Percentiles rank a stretch among this genome's conserved stretches.
Evolutionary conservation across 1,140 invertebrate species (phyloP).

Genomic region (Anastatus disparis): DNA sequence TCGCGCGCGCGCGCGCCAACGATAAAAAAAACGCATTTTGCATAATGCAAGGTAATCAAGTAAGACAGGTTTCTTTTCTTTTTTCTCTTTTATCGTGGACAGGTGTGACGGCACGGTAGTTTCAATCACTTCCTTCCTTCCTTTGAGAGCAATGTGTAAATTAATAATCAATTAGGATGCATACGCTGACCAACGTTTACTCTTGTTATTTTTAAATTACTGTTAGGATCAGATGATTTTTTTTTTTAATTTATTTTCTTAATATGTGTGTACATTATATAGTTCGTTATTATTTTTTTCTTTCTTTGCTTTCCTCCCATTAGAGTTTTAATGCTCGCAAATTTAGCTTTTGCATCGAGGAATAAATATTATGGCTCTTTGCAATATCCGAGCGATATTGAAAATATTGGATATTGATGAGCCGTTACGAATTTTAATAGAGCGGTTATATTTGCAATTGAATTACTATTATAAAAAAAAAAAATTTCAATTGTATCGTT

Average conservation of each 20-base stretch:
- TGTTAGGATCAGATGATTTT: too few species aligned
- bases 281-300: neutral
- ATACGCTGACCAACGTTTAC: conserved; percentile 32
- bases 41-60: conserved; percentile 66
- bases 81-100: too few species aligned
- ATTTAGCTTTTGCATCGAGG: neutral
- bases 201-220: conserved; percentile 23
- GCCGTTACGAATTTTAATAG: neutral
- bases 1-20: too few species aligned
- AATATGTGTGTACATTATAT: neutral
- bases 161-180: conserved; percentile 63
- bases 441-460: too few species aligned
- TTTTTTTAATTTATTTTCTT: neutral
- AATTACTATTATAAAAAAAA: too few species aligned
- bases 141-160: conserved; percentile 59
- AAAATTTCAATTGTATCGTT: too few species aligned
- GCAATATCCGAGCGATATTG: too few species aligned
- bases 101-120: conserved; percentile 51
- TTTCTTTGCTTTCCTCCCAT: neutral
- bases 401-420: neutral
- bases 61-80: conserved; percentile 56
- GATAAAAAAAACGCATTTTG: conserved; percentile 64
- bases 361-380: neutral
- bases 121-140: conserved; percentile 47
- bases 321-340: neutral